Evolutionary conservation across 2,888 invertebrate genomes (phyloP), one percentile per base, ranked within the genome.

Genomic region (Dicranocentrus wangi): DNA sequence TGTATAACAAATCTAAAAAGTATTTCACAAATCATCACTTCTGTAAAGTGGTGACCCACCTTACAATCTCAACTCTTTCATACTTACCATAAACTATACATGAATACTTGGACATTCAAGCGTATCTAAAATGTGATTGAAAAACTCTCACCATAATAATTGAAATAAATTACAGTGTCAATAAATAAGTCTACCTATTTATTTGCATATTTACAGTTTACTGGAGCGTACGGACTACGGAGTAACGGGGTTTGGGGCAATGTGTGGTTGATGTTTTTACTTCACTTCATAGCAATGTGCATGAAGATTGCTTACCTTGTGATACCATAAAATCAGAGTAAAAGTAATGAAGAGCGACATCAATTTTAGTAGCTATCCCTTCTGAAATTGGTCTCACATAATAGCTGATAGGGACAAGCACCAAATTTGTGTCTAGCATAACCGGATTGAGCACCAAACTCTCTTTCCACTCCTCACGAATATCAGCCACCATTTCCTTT

Each of bases 311-410:
- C 51, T 84, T 84, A 2, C 71, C 81, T 17, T 82, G 77, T 2
- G 63, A 28, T n/a, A 71, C 27, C 65, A 82, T 78, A 53, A 81
- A 82, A 53, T 84, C 70, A 2, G 84, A 82, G 27, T 81, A 82
- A 72, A 84, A 81, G 55, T 78, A 79, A 51, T 82, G 84, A 43
- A 84, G 81, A 10, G 84, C 84, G 0, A 82, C 71, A 43, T 84
- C 84, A 27, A 82, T 81, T 72, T 84, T 84, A 0, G 71, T 65
- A 7, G 84, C 84, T n/a, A 80, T 68, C 1, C 61, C 84, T 65
- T 78, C 80, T 19, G 78, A 77, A 25, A 72, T 81, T 5, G 70
- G 15, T 32, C 81, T 32, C 15, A 84, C 81, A 65, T 70, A 84
- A 47, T 82, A 58, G 43, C 84, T 84, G 1, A 84, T 13, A 10